Percentiles rank a stretch among this genome's conserved stretches.
phyloP scores from a whole-genome alignment of 2,888 invertebrate genomes.

The Philereme transversata region DNA sequence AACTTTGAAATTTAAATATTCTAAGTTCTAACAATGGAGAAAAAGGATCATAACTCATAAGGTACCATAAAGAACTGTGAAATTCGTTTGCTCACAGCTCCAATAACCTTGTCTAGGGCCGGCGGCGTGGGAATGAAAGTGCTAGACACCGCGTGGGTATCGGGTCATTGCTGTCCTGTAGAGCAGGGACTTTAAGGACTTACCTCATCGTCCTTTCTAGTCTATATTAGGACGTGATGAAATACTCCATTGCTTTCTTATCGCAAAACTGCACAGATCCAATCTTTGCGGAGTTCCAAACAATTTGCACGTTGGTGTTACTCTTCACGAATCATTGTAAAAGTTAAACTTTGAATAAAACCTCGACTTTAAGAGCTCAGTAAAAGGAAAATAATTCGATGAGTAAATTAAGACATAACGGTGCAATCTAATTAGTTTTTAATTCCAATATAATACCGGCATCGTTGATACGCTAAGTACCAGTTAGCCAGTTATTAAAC shows the following conservation, averaged over 20 bases:
- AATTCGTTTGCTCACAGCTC: not conserved
- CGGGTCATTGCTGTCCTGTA: conserved; percentile 36
- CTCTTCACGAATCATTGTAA: too few relatives aligned
- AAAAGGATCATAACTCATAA: too few relatives aligned
- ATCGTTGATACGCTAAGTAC: conserved; percentile 40
- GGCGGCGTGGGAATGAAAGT: conserved; percentile 47
- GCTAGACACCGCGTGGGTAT: conserved; percentile 46
- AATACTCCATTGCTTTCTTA: conserved; percentile 2
- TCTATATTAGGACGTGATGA: conserved; percentile 12
- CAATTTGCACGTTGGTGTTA: too few relatives aligned
- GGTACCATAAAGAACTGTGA: too few relatives aligned
- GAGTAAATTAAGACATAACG: conserved; percentile 19
- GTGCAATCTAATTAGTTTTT: conserved; percentile 37
- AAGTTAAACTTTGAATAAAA: too few relatives aligned
- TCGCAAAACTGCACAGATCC: too few relatives aligned
- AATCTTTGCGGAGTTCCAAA: too few relatives aligned
- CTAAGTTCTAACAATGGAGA: too few relatives aligned
- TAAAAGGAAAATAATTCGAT: not conserved
- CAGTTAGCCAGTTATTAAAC: conserved; percentile 50
- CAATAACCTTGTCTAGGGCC: conserved; percentile 42
- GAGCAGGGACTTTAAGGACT: conserved; percentile 28
- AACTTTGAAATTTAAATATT: too few relatives aligned
- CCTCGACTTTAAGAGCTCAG: too few relatives aligned
- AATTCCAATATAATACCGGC: conserved; percentile 42
- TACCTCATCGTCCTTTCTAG: conserved; percentile 37